Evolutionary conservation across 2,113 vertebrate genomes (phyloP).

Genomic region (Seriola quinqueradiata): DNA sequence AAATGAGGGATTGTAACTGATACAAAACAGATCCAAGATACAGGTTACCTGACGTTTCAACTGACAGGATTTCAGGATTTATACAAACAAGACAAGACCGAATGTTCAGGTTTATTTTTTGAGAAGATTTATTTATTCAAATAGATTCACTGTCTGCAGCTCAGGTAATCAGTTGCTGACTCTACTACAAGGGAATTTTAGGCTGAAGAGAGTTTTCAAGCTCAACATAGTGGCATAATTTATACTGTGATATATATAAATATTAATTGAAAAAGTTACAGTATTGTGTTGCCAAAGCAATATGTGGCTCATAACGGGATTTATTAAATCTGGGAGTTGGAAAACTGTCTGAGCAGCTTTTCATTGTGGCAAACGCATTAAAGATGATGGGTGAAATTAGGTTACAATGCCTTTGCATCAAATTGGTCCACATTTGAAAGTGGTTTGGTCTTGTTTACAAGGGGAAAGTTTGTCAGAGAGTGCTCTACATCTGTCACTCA

Average conservation of each 20-base stretch:
- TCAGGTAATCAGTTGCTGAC: neutral
- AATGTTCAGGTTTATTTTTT: neutral
- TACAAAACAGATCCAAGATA: neutral
- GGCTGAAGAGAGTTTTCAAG: neutral
- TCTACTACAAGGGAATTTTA: neutral
- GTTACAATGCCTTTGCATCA: conserved; percentile 28
- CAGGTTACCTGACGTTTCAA: neutral
- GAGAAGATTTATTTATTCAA: neutral
- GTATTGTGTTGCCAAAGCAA: too few relatives aligned
- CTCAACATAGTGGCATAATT: neutral
- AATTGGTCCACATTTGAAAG: conserved; percentile 1
- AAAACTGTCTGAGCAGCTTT: neutral
- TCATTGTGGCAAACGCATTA: neutral
- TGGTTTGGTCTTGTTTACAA: conserved; percentile 18
- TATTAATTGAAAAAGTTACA: neutral
- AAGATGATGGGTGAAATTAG: conserved; percentile 30
- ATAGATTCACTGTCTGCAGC: neutral
- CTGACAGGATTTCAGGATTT: neutral
- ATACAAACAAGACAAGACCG: neutral
- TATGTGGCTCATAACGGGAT: neutral
- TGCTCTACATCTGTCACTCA: conserved; percentile 49
- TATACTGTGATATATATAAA: neutral
- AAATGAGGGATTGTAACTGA: neutral
- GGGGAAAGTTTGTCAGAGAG: conserved; percentile 19
- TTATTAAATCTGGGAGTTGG: neutral